Base-by-base conservation (phyloP, 2,797 vertebrate genomes). In the Leontocebus nigricollis region DNA sequence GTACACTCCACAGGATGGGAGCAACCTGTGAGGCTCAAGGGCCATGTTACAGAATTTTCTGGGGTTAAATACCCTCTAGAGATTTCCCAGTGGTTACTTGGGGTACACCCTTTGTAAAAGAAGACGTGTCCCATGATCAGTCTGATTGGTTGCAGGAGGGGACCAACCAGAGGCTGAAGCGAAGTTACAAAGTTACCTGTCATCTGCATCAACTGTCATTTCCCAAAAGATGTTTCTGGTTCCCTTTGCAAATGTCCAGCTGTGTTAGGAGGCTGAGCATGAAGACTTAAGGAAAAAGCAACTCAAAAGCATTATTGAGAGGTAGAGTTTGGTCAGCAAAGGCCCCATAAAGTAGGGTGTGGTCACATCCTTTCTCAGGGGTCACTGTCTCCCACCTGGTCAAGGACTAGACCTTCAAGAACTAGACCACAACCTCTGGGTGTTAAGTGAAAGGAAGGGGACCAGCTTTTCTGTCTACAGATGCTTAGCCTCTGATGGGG, bases 291-390 rank as follows among this genome's bases (percentile, higher is more conserved):
- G 13, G 76, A n/a, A n/a, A 17, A 87, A 27, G 75, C 75, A 76
- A 27, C 48, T n/a, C 59, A 59, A 50, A 13, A 67, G 57, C 83
- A 2, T 27, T 24, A 10, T n/a, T 39, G n/a, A 67, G 2, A 30
- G 1, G 17, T 3, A 41, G 30, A 10, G 61, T 36, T 36, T 70
- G 90, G 6, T 50, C 17, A 30, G 22, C n/a, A 24, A 59, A 36
- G n/a, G 12, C 3, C 27, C 57, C 50, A 7, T 5, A 0, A 27
- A 7, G 15, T 46, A 41, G 8, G 5, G 46, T 12, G 4, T 67
- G n/a, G 44, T 55, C 17, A 44, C 50, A 24, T 61, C 73, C 8
- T 50, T 84, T 72, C 77, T 67, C 46, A 13, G 26, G 26, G 20
- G 44, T 39, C 59, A 13, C 46, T 81, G 36, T 50, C 55, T 14